phyloP scores from a whole-genome alignment of 2,113 vertebrate genomes.

The Verasper variegatus region DNA sequence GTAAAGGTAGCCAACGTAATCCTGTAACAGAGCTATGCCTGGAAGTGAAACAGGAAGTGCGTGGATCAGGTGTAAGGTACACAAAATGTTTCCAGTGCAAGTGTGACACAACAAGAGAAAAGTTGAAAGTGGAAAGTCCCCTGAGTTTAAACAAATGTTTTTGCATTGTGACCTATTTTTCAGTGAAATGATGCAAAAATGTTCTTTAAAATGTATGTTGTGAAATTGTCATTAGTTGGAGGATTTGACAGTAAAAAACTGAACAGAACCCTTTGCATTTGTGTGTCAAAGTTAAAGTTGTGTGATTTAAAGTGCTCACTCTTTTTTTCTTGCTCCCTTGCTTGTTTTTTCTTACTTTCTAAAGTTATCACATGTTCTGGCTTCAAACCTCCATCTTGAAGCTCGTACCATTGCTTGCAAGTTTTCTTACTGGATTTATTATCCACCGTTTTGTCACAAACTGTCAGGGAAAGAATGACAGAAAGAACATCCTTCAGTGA shows the following conservation, averaged over 20 bases:
- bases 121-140: not conserved
- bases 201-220: no score
- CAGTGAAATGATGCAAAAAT: no score
- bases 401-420: conserved; percentile 74
- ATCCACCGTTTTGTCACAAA: conserved; percentile 45
- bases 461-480: conserved; percentile 31
- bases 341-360: not conserved
- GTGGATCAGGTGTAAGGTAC: not conserved
- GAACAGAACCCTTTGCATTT: no score
- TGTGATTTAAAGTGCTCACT: conserved; percentile 40
- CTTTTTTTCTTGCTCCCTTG: not conserved
- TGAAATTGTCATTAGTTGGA: no score
- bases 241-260: no score
- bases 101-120: not conserved
- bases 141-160: not conserved
- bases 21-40: conserved; percentile 51
- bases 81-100: not conserved
- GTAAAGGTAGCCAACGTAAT: conserved; percentile 78
- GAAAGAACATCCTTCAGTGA: not conserved
- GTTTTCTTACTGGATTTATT: accelerated
- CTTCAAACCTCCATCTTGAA: conserved; percentile 49
- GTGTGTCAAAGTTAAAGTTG: not conserved
- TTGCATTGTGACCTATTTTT: not conserved
- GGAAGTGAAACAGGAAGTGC: conserved; percentile 43
- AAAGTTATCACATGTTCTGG: conserved; percentile 34